phyloP scores from a whole-genome alignment of 2,113 vertebrate genomes.

The Chroicocephalus ridibundus region DNA sequence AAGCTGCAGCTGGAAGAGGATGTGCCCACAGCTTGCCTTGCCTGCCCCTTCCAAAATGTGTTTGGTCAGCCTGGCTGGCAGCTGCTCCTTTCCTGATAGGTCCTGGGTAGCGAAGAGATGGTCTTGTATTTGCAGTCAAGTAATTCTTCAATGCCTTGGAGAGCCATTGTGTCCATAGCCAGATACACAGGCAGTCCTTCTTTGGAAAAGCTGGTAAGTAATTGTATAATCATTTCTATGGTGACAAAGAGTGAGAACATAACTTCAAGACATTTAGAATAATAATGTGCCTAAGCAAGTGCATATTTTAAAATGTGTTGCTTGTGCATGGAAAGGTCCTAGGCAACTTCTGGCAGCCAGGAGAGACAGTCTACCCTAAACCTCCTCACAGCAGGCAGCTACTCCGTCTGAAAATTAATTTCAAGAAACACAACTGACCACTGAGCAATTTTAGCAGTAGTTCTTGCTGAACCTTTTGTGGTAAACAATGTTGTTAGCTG shows the following conservation, averaged over 20 bases:
- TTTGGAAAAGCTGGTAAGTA: slow-evolving; percentile 4
- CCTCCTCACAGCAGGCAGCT: slow-evolving; percentile 35
- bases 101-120: neutral
- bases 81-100: neutral
- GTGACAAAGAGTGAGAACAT: slow-evolving; percentile 45
- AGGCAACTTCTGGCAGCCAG: slow-evolving; percentile 26
- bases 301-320: slow-evolving; percentile 29
- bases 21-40: neutral
- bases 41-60: neutral
- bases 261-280: slow-evolving; percentile 59
- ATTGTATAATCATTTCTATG: slow-evolving; percentile 68
- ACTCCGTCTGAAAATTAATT: slow-evolving; percentile 66
- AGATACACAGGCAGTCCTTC: slow-evolving; percentile 18
- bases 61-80: neutral
- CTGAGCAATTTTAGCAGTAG: slow-evolving; percentile 44
- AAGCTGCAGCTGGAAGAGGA: neutral
- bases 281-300: slow-evolving; percentile 51
- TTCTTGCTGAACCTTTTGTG: slow-evolving; percentile 42
- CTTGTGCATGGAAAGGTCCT: slow-evolving; percentile 9
- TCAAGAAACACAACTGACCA: slow-evolving; percentile 51
- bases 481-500: slow-evolving; percentile 48
- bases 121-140: neutral
- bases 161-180: neutral
- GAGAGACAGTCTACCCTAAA: slow-evolving; percentile 16
- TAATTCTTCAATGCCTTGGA: slow-evolving; percentile 3